Evolutionary conservation across 2,888 invertebrate genomes (phyloP).

Genomic region (Drosophila borborema): DNA sequence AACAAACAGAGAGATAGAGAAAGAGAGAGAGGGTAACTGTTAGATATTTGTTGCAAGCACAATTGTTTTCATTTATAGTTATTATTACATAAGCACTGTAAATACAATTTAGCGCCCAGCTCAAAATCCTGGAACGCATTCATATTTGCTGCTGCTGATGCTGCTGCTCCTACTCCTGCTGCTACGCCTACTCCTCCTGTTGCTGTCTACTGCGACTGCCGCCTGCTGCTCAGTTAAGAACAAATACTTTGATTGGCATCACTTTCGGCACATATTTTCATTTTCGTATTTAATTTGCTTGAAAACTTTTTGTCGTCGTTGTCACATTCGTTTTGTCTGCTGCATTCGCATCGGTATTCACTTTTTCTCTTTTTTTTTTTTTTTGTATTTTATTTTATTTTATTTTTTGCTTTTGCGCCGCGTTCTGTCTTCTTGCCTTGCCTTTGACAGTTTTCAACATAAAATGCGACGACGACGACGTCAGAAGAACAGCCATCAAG

Average conservation of each 20-base stretch:
- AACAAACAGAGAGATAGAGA: no score
- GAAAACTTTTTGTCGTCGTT: constrained; percentile 71
- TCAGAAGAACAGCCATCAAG: constrained; percentile 56
- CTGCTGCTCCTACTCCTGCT: no score
- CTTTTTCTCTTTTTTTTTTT: constrained; percentile 43
- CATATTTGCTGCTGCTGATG: constrained; percentile 55
- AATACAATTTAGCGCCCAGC: constrained; percentile 83
- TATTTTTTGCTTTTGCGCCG: constrained; percentile 53
- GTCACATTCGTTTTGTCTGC: constrained; percentile 77
- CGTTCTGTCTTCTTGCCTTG: constrained; percentile 66
- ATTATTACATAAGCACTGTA: constrained; percentile 84
- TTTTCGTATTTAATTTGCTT: constrained; percentile 58
- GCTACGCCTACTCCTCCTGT: not conserved
- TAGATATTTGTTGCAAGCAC: constrained; percentile 15
- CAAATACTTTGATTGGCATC: constrained; percentile 52
- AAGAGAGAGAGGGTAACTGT: not conserved
- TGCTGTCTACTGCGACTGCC: constrained; percentile 17
- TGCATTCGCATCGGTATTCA: constrained; percentile 77
- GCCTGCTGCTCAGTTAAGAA: constrained; percentile 30
- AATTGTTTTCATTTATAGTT: constrained; percentile 13
- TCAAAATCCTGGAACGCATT: constrained; percentile 82
- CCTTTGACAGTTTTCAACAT: constrained; percentile 79
- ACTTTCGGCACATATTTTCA: constrained; percentile 68
- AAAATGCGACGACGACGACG: constrained; percentile 67
- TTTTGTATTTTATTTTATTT: constrained; percentile 30